These are phyloP conservation scores for Pseudonaja textilis DNA, from an alignment of 2,113 vertebrate species.

Conservation along the genomic window DNA sequence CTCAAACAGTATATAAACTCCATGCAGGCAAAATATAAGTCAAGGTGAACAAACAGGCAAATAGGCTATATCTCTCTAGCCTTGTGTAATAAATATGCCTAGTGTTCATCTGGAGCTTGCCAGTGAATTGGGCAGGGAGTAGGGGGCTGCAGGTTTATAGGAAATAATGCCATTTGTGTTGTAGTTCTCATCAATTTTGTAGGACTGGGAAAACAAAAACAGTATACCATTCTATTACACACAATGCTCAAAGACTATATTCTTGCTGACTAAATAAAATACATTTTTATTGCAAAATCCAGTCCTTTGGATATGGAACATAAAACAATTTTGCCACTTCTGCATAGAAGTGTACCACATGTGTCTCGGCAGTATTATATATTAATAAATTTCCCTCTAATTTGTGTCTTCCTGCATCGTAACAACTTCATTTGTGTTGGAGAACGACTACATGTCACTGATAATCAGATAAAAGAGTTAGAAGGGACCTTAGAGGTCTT, in stretches of 20 bases:
- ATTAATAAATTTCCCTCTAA: not conserved
- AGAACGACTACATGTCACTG: not conserved
- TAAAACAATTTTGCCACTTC: not conserved
- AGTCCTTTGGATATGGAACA: not conserved
- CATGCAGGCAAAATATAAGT: not conserved
- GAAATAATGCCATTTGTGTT: not conserved
- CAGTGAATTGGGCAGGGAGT: not conserved
- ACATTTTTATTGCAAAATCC: not conserved
- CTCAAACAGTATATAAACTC: not conserved
- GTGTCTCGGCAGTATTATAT: not conserved
- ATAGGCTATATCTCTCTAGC: not conserved
- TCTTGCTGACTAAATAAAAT: not conserved
- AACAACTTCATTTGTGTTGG: not conserved
- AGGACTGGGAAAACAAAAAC: not conserved
- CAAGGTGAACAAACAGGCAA: not conserved
- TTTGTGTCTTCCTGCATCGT: not conserved
- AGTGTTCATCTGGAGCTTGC: not conserved
- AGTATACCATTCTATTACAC: not conserved
- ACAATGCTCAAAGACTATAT: not conserved
- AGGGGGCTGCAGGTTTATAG: not conserved
- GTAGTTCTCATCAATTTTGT: not conserved
- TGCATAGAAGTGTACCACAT: not conserved
- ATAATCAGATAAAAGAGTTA: not conserved
- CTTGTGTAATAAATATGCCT: not conserved
- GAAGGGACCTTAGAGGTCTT: not conserved